A percentile compares a stretch with the other conserved stretches of the same genome.
Evolutionary conservation across 2,888 invertebrate species (phyloP).

Genomic region (Platerodrilus igneus): DNA sequence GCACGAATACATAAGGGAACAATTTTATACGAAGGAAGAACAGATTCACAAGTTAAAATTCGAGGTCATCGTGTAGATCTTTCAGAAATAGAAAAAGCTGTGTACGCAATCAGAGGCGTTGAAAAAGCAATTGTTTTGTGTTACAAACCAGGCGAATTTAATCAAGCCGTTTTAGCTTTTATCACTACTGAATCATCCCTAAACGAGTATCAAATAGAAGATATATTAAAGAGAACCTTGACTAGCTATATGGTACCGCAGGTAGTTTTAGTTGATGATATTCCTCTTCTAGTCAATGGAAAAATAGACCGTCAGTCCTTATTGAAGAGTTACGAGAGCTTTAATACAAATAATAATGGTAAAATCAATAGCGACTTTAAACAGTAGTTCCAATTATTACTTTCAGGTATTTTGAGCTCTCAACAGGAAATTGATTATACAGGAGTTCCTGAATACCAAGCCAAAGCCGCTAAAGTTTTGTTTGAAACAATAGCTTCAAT

Average conservation of each 20-base stretch:
- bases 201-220: constrained; percentile 60
- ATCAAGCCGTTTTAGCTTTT: constrained; percentile 70
- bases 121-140: constrained; percentile 61
- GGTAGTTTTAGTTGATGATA: constrained; percentile 65
- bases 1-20: constrained; percentile 64
- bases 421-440: constrained; percentile 61
- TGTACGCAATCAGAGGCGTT: constrained; percentile 59
- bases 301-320: constrained; percentile 80
- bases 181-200: constrained; percentile 45
- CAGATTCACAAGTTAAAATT: constrained; percentile 78
- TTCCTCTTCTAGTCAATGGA: constrained; percentile 80
- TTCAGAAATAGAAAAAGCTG: constrained; percentile 74
- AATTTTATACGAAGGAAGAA: constrained; percentile 74
- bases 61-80: constrained; percentile 83
- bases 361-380: constrained; percentile 36
- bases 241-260: constrained; percentile 79
- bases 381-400: too few species aligned
- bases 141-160: constrained; percentile 68
- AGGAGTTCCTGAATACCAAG: constrained; percentile 56
- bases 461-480: constrained; percentile 61
- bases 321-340: constrained; percentile 68
- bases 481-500: constrained; percentile 73
- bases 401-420: constrained; percentile 4
- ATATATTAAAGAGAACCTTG: constrained; percentile 57
- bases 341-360: constrained; percentile 55